Base-by-base conservation (phyloP, 2,113 vertebrate species). In the Sclerurus mexicanus region DNA sequence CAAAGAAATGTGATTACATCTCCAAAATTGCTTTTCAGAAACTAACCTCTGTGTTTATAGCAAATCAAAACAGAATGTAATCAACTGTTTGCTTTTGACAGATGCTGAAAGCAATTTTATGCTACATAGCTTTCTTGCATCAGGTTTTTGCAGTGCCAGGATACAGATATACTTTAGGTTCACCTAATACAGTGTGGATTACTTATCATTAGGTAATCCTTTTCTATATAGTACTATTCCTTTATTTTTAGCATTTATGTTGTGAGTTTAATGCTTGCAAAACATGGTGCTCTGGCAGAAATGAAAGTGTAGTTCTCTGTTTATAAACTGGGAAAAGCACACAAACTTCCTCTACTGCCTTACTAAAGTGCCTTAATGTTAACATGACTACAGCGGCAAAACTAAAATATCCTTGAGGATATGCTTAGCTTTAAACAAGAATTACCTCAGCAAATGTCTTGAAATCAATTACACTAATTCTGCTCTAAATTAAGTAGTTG, bases 101-200 rank as follows among this genome's bases (percentile, higher is more conserved):
- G 96, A 95, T 93, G 87, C 95, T 81, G 94, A 90, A 94, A 93
- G 73, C n/a, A 93, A 95, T 98, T 98, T 97, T 89, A 82, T 96
- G 89, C 68, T 85, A 50, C 75, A 59, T 44, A 81, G 46, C 76
- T 95, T 97, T 76, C 44, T 96, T 92, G 28, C 12, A 8, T 90
- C 73, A 87, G 75, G 10, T 78, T 93, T 92, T 75, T 84, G 47
- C 80, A 69, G 80, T 56, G 59, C 55, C 76, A 68, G 89, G 53
- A 24, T 87, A 44, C 27, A 49, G 35, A 44, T 93, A 79, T 53
- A 58, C 87, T 86, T 62, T 74, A 66, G 28, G 17, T 90, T 87
- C 81, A 89, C 28, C 1, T 2, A 89, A 63, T 33, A 59, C 16
- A 18, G 9, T 20, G 18, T 63, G 71, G 39, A 49, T 85, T 73